Evolutionary conservation across 2,888 invertebrate genomes (phyloP), one percentile per base, ranked within the genome.

Genomic region (Rotaria socialis): DNA sequence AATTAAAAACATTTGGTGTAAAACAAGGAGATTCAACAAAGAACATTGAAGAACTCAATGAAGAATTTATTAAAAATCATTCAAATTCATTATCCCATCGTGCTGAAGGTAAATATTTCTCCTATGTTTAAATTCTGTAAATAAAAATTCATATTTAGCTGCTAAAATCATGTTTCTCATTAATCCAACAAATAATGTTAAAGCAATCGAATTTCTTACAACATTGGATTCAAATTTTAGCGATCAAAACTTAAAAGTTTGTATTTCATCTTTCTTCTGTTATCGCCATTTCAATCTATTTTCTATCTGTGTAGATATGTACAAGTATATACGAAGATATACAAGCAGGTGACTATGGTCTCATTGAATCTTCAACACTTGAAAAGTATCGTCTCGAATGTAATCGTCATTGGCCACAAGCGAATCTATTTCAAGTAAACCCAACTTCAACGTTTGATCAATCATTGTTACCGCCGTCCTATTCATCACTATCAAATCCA

Each of bases 31-130:
- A 84, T 60, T 74, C 80, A 24, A 22, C 22, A 24, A 55, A 41
- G 22, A 27, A 85, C 1, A 85, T 86, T 27, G 85, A 86, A 85
- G 50, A 85, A n/a, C 10, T 86, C 4, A 86, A 86, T 43, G 47
- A 74, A 35, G 43, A 86, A 19, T 86, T 85, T 47, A 35, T 85
- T 8, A 85, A 85, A 35, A 74, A 74, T 41, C 52, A 86, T 56
- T 85, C 85, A 41, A 50, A 84, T 67, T 80, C 80, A 47, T 80
- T 80, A 80, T 3, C 80, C 0, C 80, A 80, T 80, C 80, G 80
- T 47, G n/a, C 14, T 47, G 80, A 80, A 80, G 80, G 80, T 80
- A 80, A 47, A 27, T 14, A 56, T 56, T 50, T 8, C 7, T 55
- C 2, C 11, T 52, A 14, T 52, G 14, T 11, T 52, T 14, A 52